Conservation (phyloP, 2,888 invertebrate species). For the Parnassius mnemosyne region DNA sequence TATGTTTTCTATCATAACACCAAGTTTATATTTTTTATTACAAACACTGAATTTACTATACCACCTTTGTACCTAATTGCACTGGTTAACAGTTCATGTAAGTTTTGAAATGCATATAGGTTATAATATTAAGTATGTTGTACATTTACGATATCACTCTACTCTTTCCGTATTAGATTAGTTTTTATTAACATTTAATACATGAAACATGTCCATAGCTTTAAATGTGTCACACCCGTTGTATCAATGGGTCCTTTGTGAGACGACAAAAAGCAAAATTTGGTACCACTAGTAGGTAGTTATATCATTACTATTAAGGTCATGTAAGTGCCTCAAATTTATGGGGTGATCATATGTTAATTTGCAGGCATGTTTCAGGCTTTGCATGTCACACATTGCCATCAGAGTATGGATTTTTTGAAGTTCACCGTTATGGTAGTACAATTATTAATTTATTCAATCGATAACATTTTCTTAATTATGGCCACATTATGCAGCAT, state of each 20-base stretch:
- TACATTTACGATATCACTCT: conserved; percentile 72
- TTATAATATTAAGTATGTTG: conserved; percentile 65
- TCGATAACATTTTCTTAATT: background rate
- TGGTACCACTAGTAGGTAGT: conserved; percentile 71
- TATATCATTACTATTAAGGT: conserved; percentile 78
- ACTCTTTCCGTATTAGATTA: conserved; percentile 76
- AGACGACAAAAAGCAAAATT: conserved; percentile 68
- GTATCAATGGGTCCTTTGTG: conserved; percentile 75
- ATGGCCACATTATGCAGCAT: background rate
- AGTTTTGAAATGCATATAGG: conserved; percentile 70
- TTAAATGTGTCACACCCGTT: conserved; percentile 77
- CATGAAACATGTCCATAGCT: conserved; percentile 79
- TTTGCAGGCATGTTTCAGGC: conserved; percentile 48
- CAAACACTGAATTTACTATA: conserved; percentile 70
- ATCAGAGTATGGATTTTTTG: background rate
- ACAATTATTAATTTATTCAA: background rate
- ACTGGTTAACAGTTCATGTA: conserved; percentile 70
- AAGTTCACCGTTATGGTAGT: background rate
- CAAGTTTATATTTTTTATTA: conserved; percentile 67
- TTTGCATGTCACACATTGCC: conserved; percentile 14
- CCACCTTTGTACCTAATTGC: conserved; percentile 73
- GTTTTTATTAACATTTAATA: conserved; percentile 67
- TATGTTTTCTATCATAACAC: conserved; percentile 67
- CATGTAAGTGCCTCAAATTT: conserved; percentile 77
- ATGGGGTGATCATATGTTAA: conserved; percentile 66